phyloP scores from a whole-genome alignment of 2,113 vertebrate genomes.

The Platysternon megacephalum region DNA sequence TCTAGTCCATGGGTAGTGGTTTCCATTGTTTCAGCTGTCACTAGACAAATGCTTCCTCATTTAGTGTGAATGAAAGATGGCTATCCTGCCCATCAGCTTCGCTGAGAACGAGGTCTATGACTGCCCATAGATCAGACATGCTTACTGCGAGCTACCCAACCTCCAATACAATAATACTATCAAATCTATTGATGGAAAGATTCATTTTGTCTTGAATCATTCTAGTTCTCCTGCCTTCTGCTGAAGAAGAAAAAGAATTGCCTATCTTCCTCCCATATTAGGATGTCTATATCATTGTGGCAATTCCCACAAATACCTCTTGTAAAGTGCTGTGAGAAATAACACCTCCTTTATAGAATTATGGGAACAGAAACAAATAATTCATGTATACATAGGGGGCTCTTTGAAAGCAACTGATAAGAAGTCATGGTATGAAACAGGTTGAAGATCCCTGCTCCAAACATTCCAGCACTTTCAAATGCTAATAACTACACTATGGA shows the following conservation, averaged over 20 bases:
- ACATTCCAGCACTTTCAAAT: neutral
- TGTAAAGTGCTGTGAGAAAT: neutral
- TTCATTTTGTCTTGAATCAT: too few relatives aligned
- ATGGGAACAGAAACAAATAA: neutral
- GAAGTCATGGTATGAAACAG: neutral
- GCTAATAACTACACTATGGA: neutral
- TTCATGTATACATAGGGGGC: neutral
- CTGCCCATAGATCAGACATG: neutral
- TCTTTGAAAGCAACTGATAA: neutral
- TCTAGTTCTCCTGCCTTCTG: too few relatives aligned
- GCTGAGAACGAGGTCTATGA: neutral
- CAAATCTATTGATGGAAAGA: too few relatives aligned
- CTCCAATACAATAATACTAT: neutral
- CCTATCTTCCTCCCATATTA: too few relatives aligned
- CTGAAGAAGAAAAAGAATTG: too few relatives aligned
- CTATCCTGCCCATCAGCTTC: neutral
- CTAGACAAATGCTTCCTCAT: neutral
- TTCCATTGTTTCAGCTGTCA: neutral
- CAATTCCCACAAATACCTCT: neutral
- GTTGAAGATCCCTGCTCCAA: neutral
- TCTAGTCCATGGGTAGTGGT: neutral
- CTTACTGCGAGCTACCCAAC: accelerated
- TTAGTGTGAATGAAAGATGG: too few relatives aligned
- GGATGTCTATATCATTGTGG: neutral
- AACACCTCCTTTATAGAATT: neutral